Percentiles rank a stretch among this genome's conserved stretches.
Evolutionary conservation across 1,140 invertebrate species (phyloP).

Genomic region (Macrobrachium rosenbergii): DNA sequence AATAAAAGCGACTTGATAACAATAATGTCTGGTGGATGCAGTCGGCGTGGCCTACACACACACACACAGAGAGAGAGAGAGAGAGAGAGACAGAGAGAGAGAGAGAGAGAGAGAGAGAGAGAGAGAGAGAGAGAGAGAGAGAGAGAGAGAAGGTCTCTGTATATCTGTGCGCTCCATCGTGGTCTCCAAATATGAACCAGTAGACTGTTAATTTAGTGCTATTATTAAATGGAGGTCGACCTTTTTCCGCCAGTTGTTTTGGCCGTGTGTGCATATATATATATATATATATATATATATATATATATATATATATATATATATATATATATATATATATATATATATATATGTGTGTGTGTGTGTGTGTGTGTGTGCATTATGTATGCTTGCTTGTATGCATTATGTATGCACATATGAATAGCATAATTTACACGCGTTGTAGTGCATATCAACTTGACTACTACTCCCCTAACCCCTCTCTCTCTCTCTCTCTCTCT

Average conservation of each 20-base stretch:
- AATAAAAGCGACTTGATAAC: too few relatives aligned
- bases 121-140: conserved; percentile 3
- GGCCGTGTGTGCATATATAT: too few relatives aligned
- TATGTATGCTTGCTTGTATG: too few relatives aligned
- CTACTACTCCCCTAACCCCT: neutral
- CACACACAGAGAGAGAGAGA: too few relatives aligned
- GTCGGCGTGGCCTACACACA: too few relatives aligned
- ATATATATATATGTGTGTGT: neutral
- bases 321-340: conserved; percentile 8
- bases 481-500: neutral
- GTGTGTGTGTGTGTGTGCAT: neutral
- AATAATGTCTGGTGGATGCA: too few relatives aligned
- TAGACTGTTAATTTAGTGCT: too few relatives aligned
- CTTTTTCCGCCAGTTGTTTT: too few relatives aligned
- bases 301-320: neutral
- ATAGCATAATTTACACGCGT: too few relatives aligned
- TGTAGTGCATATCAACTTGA: neutral
- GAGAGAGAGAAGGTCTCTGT: neutral
- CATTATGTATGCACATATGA: too few relatives aligned
- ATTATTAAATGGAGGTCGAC: too few relatives aligned
- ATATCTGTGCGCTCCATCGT: neutral
- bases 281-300: too few relatives aligned
- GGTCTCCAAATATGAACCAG: neutral
- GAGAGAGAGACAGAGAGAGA: conserved; percentile 4
- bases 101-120: conserved; percentile 15